Conservation (phyloP, 2,113 vertebrate species). For the Zootoca vivipara region DNA sequence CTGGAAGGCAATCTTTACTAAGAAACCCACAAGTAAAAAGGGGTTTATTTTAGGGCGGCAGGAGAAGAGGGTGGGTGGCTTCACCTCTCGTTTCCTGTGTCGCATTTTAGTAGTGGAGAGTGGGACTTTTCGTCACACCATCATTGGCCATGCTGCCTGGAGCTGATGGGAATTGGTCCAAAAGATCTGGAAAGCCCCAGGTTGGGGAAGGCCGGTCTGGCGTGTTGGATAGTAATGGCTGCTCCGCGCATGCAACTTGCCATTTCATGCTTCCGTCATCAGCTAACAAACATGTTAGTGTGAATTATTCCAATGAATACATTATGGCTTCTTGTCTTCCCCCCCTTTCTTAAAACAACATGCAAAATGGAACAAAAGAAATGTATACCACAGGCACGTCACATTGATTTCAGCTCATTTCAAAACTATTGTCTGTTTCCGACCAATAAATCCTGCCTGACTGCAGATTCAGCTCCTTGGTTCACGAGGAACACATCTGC, state of each 20-base stretch:
- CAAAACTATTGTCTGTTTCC: background rate
- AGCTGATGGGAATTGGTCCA: too few relatives aligned
- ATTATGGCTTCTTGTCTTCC: background rate
- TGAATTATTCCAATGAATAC: background rate
- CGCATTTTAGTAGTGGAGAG: too few relatives aligned
- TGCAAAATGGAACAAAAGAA: background rate
- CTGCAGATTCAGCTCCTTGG: background rate
- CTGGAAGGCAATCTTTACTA: too few relatives aligned
- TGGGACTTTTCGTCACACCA: too few relatives aligned
- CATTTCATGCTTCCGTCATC: background rate
- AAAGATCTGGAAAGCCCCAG: too few relatives aligned
- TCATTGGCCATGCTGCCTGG: too few relatives aligned
- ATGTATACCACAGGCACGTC: background rate
- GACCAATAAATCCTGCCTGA: too few relatives aligned
- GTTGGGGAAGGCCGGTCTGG: background rate
- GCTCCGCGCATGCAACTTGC: background rate
- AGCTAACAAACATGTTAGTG: background rate
- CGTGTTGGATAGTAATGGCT: background rate
- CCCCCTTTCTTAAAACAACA: background rate
- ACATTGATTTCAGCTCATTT: background rate
- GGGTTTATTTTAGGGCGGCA: too few relatives aligned
- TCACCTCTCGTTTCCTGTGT: too few relatives aligned
- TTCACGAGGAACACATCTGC: background rate
- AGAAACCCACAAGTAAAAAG: too few relatives aligned
- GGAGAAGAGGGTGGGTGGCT: too few relatives aligned